Evolutionary conservation across 2,113 vertebrate species (phyloP), one percentile per base, ranked within the genome.

Genomic region (Mormoops blainvillei): DNA sequence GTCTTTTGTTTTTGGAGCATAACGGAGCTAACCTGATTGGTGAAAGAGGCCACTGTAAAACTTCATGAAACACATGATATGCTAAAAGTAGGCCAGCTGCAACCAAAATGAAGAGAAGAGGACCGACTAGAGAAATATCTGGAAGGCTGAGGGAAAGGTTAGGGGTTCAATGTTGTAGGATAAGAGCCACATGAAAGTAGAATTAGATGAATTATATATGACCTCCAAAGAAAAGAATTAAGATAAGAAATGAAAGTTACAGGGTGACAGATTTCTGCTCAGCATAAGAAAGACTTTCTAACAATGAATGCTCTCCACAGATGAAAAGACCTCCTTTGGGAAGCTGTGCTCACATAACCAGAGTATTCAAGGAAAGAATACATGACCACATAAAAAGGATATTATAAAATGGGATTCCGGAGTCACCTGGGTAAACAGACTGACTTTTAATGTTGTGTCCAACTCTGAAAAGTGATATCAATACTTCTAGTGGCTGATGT

Each of bases 41-140:
- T 56, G 43, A 92, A 83, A 63, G 38, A 89, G 45, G 68, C 19
- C 80, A 78, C 7, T 31, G 73, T 24, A 81, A 74, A n/a, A 54
- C 38, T 54, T 87, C n/a, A 87, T 73, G 61, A 83, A 87, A 94
- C 33, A 91, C 18, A 82, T 3, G 19, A 56, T 31, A 22, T 78
- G 54, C 56, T 77, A 71, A 89, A 91, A 80, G 16, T 41, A 92
- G 19, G 31, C 56, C 74, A 88, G 14, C n/a, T 14, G 22, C n/a
- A 61, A 90, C 67, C 50, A 67, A 81, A 94, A 92, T 68, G 65
- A 86, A 91, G 61, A 83, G 16, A 95, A 95, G 13, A 65, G 26
- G 31, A 48, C 26, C 20, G 20, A 84, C 18, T 14, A 11, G 31
- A 87, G 24, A 36, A n/a, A 33, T 52, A 38, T 36, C 24, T 67